Conservation (phyloP, 1,140 invertebrate species). For the Aphelinus certus region DNA sequence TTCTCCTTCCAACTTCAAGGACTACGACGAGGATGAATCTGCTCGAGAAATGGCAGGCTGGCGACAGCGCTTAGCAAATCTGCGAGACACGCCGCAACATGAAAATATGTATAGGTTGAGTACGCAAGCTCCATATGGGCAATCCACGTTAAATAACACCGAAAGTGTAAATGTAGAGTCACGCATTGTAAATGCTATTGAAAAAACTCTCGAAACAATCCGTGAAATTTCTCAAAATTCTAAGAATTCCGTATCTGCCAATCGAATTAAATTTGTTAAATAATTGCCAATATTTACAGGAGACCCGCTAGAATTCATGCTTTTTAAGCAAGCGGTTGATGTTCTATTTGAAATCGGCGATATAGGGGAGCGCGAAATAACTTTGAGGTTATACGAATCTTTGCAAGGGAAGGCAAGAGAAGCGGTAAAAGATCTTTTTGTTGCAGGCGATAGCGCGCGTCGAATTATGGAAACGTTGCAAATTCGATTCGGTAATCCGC, state of each 20-base stretch:
- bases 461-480: neutral
- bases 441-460: neutral
- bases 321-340: neutral
- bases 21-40: no score
- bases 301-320: neutral
- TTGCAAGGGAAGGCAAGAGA: neutral
- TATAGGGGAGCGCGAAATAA: neutral
- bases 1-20: no score
- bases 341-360: neutral
- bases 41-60: no score
- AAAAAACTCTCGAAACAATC: no score
- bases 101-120: no score
- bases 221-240: no score
- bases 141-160: no score
- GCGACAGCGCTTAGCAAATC: no score
- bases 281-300: neutral
- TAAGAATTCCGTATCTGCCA: neutral
- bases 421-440: neutral
- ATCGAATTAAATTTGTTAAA: neutral
- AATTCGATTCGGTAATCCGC: conserved; percentile 7
- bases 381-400: neutral
- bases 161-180: no score
- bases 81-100: no score
- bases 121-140: no score
- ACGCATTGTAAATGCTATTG: no score